Conservation (phyloP, 2,888 invertebrate genomes). For the Muscina levida region DNA sequence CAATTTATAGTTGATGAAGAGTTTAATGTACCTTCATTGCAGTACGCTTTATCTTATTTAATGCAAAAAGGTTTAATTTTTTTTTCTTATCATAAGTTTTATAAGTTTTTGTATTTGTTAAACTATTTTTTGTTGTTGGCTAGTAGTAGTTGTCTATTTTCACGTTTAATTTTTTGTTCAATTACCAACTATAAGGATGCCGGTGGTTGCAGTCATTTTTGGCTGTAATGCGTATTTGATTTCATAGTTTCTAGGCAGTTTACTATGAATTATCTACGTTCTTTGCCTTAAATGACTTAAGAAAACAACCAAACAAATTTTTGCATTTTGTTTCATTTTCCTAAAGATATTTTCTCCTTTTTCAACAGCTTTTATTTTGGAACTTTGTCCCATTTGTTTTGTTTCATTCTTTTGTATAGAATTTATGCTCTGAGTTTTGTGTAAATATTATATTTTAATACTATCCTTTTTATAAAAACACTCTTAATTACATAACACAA, state of each 20-base stretch:
- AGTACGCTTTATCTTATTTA: slow-evolving; percentile 86
- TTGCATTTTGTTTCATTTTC: slow-evolving; percentile 10
- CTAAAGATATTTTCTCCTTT: slow-evolving; percentile 7
- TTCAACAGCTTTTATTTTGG: slow-evolving; percentile 21
- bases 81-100: slow-evolving; percentile 55
- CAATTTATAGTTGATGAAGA: slow-evolving; percentile 85
- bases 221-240: no score
- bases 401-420: background rate
- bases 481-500: no score
- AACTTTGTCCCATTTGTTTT: background rate
- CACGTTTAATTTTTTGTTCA: no score
- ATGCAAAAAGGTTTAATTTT: slow-evolving; percentile 78
- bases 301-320: background rate
- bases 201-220: slow-evolving; percentile 37
- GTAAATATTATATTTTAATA: slow-evolving; percentile 5
- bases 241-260: no score
- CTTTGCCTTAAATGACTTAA: no score
- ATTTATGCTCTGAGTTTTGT: background rate
- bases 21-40: slow-evolving; percentile 86
- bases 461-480: no score
- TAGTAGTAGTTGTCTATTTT: no score
- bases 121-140: slow-evolving; percentile 40
- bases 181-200: no score
- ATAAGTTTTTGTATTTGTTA: slow-evolving; percentile 50
- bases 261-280: no score